A percentile compares a stretch with the other conserved stretches of the same genome.
Evolutionary conservation across 2,797 vertebrate genomes (phyloP).

Genomic region (Dendrocincla fuliginosa): DNA sequence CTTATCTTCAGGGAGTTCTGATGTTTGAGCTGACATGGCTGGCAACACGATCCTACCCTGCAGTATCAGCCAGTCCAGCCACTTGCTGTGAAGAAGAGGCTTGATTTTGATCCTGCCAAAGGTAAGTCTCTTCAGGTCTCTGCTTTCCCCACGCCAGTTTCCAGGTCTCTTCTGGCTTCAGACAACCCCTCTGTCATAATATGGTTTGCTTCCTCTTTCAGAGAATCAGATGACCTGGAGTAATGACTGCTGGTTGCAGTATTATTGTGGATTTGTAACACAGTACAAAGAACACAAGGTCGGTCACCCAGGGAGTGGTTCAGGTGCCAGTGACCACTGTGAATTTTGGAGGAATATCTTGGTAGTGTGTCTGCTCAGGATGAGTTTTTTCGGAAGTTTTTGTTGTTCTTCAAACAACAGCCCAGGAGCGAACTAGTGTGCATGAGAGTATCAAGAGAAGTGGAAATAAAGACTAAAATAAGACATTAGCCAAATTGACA

Average conservation of each 20-base stretch:
- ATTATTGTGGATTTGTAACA: background rate
- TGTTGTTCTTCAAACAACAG: background rate
- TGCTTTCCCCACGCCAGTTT: background rate
- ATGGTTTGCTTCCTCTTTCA: background rate
- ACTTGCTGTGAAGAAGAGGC: background rate
- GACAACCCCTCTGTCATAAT: background rate
- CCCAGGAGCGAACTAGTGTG: background rate
- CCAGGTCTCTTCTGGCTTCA: background rate
- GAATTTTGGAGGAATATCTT: background rate
- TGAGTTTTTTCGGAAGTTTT: background rate
- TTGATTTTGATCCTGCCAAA: background rate
- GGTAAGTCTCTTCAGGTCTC: background rate
- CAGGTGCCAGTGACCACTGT: background rate
- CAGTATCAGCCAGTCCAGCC: background rate
- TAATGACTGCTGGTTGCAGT: background rate
- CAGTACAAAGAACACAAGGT: background rate
- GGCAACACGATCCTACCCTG: fast-evolving
- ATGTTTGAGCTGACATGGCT: background rate
- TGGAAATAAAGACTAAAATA: background rate
- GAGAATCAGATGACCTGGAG: background rate
- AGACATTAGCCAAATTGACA: background rate
- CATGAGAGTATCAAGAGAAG: background rate
- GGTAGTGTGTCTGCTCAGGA: background rate
- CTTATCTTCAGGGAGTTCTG: background rate
- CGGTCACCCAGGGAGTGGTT: background rate